A percentile compares a stretch with the other conserved stretches of the same genome.
Conservation (phyloP, 2,113 vertebrate species). For the Labeo rohita region DNA sequence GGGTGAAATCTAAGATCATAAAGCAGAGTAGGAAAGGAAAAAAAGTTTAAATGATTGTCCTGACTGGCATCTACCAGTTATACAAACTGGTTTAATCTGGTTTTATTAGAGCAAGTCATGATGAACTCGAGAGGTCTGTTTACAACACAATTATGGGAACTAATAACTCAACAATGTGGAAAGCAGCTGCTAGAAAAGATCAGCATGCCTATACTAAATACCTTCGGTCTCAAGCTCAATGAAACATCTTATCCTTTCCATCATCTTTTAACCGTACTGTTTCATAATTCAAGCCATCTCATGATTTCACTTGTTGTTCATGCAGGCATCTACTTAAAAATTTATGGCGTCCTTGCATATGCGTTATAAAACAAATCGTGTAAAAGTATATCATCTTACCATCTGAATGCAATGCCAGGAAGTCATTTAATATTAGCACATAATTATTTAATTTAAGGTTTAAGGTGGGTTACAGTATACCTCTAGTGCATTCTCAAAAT, state of each 20-base stretch:
- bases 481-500: neutral
- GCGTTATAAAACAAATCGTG: neutral
- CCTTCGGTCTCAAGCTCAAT: slow-evolving; percentile 63
- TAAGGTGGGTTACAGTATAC: slow-evolving; percentile 1
- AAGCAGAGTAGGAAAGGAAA: neutral
- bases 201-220: slow-evolving; percentile 71
- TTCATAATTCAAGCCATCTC: slow-evolving; percentile 10
- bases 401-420: slow-evolving; percentile 11
- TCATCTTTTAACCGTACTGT: neutral
- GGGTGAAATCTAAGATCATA: slow-evolving; percentile 82
- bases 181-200: slow-evolving; percentile 67
- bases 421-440: slow-evolving; percentile 8
- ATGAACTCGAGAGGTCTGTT: slow-evolving; percentile 14
- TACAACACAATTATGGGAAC: slow-evolving; percentile 52
- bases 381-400: slow-evolving; percentile 1
- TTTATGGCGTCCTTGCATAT: neutral
- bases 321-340: slow-evolving; percentile 28
- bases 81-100: neutral
- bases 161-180: slow-evolving; percentile 77
- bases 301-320: slow-evolving; percentile 4
- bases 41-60: neutral
- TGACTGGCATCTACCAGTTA: neutral
- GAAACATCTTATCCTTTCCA: slow-evolving; percentile 38
- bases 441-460: slow-evolving; percentile 8
- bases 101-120: neutral